Percentiles rank a stretch among this genome's conserved stretches.
phyloP scores from a whole-genome alignment of 2,888 invertebrate species.

The Alsophila aescularia region DNA sequence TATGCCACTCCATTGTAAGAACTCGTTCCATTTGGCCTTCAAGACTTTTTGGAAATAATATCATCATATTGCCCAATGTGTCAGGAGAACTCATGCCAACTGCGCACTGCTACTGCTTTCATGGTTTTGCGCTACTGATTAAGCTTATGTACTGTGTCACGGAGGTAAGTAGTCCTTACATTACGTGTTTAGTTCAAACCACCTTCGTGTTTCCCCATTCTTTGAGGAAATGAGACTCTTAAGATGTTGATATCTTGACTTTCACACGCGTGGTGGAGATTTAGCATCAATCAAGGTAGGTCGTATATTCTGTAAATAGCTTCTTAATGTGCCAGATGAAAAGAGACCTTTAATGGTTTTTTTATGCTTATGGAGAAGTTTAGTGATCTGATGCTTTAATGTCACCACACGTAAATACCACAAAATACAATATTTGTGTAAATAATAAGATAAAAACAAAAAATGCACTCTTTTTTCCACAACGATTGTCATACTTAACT shows the following conservation, averaged over 20 bases:
- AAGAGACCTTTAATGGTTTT: too few species aligned
- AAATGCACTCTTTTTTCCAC: too few species aligned
- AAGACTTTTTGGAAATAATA: too few species aligned
- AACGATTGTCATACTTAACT: too few species aligned
- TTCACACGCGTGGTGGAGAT: conserved; percentile 20
- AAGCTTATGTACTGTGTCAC: conserved; percentile 3
- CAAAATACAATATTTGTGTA: too few species aligned
- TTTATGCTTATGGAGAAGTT: too few species aligned
- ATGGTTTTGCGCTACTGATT: conserved; percentile 3
- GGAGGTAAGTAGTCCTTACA: conserved; percentile 14
- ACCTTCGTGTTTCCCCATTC: conserved; percentile 37
- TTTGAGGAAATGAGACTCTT: conserved; percentile 36
- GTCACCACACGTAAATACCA: background rate
- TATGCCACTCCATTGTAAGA: too few species aligned
- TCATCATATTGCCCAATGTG: too few species aligned
- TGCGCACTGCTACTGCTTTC: too few species aligned
- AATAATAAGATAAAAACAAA: too few species aligned
- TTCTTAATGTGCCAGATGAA: background rate
- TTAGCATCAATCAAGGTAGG: conserved; percentile 17
- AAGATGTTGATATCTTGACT: conserved; percentile 22
- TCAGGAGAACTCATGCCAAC: too few species aligned
- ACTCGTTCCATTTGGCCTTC: too few species aligned
- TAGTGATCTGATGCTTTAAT: background rate
- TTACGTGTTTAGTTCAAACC: conserved; percentile 32
- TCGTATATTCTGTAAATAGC: conserved; percentile 15